Evolutionary conservation across 30 jellyfish, hydroid and myxozoan genomes (phyloP).

Genomic region (Turritopsis dohrnii): DNA sequence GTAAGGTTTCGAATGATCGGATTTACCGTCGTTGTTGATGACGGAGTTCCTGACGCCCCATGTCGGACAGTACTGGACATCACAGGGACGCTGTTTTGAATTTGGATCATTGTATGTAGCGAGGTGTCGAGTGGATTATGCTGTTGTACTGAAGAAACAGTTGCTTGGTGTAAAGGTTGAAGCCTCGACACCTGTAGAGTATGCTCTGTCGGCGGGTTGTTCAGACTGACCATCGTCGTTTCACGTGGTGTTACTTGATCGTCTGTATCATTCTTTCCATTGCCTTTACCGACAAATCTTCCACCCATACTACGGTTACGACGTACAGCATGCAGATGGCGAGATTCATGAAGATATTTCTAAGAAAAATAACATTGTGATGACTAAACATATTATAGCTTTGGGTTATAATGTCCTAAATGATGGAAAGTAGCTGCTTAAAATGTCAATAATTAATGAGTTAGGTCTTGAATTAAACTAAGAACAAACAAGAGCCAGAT

Average conservation of each 20-base stretch:
- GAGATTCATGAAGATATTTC: conserved; percentile 96
- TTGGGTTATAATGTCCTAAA: not conserved
- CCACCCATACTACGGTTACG: conserved; percentile 97
- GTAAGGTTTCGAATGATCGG: not conserved
- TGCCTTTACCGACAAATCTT: conserved; percentile 79
- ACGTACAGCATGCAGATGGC: conserved; percentile 96
- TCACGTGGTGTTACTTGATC: conserved; percentile 36
- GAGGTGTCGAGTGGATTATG: not conserved
- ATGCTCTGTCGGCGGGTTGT: not conserved
- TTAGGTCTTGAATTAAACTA: too few species aligned
- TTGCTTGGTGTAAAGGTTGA: conserved; percentile 10
- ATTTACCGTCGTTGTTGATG: not conserved
- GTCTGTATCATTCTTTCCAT: conserved; percentile 43
- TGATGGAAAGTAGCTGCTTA: too few species aligned
- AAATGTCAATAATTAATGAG: too few species aligned
- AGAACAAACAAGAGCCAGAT: too few species aligned
- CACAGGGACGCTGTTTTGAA: conserved; percentile 38
- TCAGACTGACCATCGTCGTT: not conserved
- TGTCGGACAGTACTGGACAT: conserved; percentile 30
- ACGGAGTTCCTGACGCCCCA: not conserved
- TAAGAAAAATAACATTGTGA: conserved; percentile 7
- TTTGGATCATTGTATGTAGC: conserved; percentile 38
- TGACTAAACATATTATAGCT: not conserved
- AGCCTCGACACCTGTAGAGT: not conserved
- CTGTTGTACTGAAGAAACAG: not conserved